Evolutionary conservation across 2,113 vertebrate genomes (phyloP).

Genomic region (Cyphomyrus plagiostoma): DNA sequence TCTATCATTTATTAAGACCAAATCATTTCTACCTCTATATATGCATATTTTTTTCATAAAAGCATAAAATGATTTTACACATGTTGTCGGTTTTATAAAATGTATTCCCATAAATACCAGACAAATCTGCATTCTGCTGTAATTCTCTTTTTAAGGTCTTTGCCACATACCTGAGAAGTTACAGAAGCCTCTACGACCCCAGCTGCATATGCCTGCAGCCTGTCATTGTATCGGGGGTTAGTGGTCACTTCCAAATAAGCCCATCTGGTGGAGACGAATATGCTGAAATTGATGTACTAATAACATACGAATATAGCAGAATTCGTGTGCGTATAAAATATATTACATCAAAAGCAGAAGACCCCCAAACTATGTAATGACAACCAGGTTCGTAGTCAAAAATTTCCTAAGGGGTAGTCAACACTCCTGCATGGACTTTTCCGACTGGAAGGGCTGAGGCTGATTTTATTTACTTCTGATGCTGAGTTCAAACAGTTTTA

Average conservation of each 20-base stretch:
- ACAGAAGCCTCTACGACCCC: slow-evolving; percentile 77
- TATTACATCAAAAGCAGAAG: background rate
- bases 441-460: background rate
- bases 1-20: background rate
- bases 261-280: slow-evolving; percentile 63
- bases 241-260: slow-evolving; percentile 76
- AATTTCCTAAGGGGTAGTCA: background rate
- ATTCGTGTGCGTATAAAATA: background rate
- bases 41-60: background rate
- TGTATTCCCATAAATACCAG: background rate
- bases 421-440: background rate
- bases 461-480: no score
- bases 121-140: background rate
- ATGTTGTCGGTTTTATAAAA: background rate
- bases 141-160: background rate
- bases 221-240: slow-evolving; percentile 70
- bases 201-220: slow-evolving; percentile 82
- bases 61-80: background rate
- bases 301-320: background rate
- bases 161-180: slow-evolving; percentile 67
- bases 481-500: background rate
- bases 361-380: background rate
- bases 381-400: background rate
- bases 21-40: background rate
- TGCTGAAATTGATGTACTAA: background rate